Evolutionary conservation across 2,888 invertebrate genomes (phyloP), one percentile per base, ranked within the genome.

Genomic region (Oligia strigilis): DNA sequence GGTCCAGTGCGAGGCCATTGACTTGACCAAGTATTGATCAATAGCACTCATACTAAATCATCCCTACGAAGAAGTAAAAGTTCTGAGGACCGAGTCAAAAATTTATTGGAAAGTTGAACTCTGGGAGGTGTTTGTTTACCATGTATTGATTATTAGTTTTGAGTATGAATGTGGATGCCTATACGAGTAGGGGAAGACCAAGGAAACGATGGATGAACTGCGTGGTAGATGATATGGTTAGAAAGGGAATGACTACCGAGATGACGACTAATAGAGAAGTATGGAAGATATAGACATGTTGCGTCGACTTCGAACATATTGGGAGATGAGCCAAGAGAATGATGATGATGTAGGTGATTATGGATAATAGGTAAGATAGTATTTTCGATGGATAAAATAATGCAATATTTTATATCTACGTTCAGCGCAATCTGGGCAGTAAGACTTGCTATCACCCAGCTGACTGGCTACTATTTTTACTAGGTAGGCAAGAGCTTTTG

Each of bases 21-120:
- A 19, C 75, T 19, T 60, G n/a, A n/a, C 72, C 14, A 58, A 23
- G 17, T 23, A 73, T 13, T 49, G 19, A 73, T 72, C n/a, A 60
- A 49, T 62, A 49, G 1, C 14, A 43, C 13, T 40, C 23, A 14
- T 55, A 29, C 17, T n/a, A n/a, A 40, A n/a, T 52, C 2, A 49
- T 11, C 1, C 36, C n/a, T 36, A 4, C 0, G 8, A 69, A 40
- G n/a, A 52, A 23, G 0, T 52, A 14, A 70, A 55, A 29, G 6
- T 49, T 49, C 19, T 29, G 29, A 70, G 4, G 49, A 29, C 29
- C 29, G 29, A 29, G 29, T 29, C 29, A 29, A 29, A 29, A 29
- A 29, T 29, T 1, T 29, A 29, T 69, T 29, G 19, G 11, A 29
- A 29, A 29, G 13, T 66, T 14, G 40, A 6, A 66, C 3, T 66